Base-by-base conservation (phyloP, 35 echinoderm and acorn worm genomes). In the Amphiura filiformis region DNA sequence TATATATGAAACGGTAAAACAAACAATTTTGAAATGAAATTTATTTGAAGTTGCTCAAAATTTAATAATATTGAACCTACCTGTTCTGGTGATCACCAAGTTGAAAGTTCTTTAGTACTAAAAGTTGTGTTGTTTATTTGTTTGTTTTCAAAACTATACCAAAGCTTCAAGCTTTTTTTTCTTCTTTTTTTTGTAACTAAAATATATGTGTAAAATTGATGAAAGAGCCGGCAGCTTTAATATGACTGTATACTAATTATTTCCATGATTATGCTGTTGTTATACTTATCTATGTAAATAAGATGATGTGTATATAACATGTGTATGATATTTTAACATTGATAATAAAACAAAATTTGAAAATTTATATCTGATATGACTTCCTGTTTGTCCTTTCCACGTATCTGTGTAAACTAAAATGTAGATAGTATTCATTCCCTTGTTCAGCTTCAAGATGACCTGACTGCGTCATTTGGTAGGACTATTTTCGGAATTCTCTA, bases 241-340 rank as follows among this genome's bases (percentile, higher is more conserved):
- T n/a, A 70, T 26, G 15, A 70, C 28, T 70, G 61, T 70, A 30
- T n/a, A 70, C 28, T 18, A n/a, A n/a, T n/a, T n/a, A n/a, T 70
- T 70, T 70, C 28, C 61, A 26, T 70, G 61, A 70, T 70, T 70
- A 11, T 70, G 61, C 28, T 70, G 61, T 30, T 70, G 44, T 52
- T 52, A 52, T 52, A 70, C 15, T 26, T 70, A 70, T 70, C 61
- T 4, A 26, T 70, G 61, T 70, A 70, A 70, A 70, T 70, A 70
- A 70, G 61, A 70, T n/a, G n/a, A n/a, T 70, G 26, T 70, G 61
- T 70, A 70, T 70, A 30, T 26, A 70, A 70, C 61, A 70, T 70
- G 61, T 70, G 61, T 70, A 70, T 70, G 61, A 70, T 70, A 70
- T 70, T 70, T 70, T 70, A 70, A 70, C 61, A 70, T 70, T 70